These are phyloP conservation scores for Yponomeuta malinellus DNA, from an alignment of 2,888 invertebrate genomes.

Conservation along the genomic window DNA sequence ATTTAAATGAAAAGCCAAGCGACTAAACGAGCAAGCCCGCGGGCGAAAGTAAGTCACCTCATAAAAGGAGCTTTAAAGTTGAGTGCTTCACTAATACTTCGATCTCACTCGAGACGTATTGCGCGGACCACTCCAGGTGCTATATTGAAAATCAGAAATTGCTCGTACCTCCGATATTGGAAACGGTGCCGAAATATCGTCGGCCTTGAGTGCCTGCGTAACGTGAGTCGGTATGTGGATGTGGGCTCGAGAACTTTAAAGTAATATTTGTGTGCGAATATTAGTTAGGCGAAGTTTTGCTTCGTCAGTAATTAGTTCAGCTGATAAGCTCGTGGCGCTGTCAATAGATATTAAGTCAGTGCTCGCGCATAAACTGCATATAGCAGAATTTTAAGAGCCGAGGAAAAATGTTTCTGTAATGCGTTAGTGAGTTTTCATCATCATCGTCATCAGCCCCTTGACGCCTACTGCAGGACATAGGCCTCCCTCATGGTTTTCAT, in stretches of 20 bases:
- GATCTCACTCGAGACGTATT: conserved; percentile 11
- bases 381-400: too few relatives aligned
- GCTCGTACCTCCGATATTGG: neutral
- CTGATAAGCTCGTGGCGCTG: neutral
- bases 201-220: neutral
- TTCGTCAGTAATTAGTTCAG: neutral
- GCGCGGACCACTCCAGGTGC: conserved; percentile 7
- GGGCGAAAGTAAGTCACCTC: neutral
- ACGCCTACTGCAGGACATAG: too few relatives aligned
- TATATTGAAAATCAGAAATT: conserved; percentile 6
- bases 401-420: too few relatives aligned
- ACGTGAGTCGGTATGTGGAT: neutral
- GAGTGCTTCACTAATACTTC: conserved; percentile 13
- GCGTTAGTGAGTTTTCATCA: too few relatives aligned
- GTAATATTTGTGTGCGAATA: neutral
- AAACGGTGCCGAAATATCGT: neutral
- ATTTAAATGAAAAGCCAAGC: neutral
- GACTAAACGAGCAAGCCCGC: neutral
- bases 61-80: conserved; percentile 10
- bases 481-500: too few relatives aligned
- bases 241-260: neutral
- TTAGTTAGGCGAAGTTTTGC: neutral
- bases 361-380: too few relatives aligned
- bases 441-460: too few relatives aligned
- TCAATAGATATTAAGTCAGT: too few relatives aligned